Conservation (phyloP, 2,113 vertebrate species). For the Bambusicola thoracicus region DNA sequence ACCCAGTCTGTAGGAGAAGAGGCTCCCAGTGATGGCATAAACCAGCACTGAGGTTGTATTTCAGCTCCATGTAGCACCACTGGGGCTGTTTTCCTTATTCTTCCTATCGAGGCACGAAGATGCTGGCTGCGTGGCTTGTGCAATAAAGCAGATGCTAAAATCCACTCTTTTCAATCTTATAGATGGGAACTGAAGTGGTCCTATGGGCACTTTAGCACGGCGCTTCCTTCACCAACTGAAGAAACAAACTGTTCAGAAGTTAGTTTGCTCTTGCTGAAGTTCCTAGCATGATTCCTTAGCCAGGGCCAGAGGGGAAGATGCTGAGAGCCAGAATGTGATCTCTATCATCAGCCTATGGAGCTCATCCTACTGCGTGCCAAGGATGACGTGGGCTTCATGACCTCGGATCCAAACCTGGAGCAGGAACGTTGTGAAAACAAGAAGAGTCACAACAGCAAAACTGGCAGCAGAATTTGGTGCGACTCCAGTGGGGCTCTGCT, state of each 20-base stretch:
- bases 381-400: neutral
- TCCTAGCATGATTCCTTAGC: neutral
- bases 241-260: neutral
- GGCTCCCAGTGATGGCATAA: neutral
- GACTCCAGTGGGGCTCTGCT: neutral
- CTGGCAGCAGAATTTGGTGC: neutral
- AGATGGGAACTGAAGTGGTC: neutral
- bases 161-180: neutral
- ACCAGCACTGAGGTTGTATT: neutral
- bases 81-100: neutral
- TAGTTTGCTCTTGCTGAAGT: neutral
- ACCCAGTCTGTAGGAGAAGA: fast-evolving
- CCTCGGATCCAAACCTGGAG: neutral
- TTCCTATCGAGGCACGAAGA: neutral
- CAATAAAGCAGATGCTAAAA: neutral
- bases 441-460: neutral
- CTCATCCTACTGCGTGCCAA: neutral
- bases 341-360: neutral
- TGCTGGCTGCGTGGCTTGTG: neutral
- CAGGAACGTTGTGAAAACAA: neutral
- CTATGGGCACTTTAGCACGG: neutral
- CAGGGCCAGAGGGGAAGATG: neutral
- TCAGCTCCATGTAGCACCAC: neutral
- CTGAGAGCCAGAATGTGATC: neutral
- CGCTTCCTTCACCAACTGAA: neutral